Conservation (phyloP, 1,140 invertebrate genomes). For the Lasaia peninsularis region DNA sequence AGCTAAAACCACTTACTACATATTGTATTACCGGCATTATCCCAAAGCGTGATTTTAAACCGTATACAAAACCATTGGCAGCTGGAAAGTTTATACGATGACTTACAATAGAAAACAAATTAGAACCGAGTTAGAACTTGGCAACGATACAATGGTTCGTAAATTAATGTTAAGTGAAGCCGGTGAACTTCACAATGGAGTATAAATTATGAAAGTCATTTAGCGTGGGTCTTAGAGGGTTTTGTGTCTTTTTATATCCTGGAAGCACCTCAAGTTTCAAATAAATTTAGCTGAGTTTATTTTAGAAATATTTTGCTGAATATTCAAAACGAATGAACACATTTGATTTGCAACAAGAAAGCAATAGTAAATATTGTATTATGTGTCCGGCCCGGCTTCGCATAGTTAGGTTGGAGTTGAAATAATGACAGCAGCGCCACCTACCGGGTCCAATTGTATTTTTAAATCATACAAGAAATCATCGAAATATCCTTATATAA, state of each 20-base stretch:
- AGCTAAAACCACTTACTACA: neutral
- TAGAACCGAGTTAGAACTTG: slow-evolving; percentile 40
- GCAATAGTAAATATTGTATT: too few relatives aligned
- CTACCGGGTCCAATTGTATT: too few relatives aligned
- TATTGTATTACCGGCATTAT: neutral
- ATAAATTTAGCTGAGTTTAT: slow-evolving; percentile 1
- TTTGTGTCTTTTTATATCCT: slow-evolving; percentile 19
- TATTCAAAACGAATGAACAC: too few relatives aligned
- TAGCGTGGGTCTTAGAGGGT: slow-evolving; percentile 19
- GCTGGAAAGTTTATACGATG: slow-evolving; percentile 28
- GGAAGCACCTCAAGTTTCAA: slow-evolving; percentile 2
- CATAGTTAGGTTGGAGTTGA: too few relatives aligned
- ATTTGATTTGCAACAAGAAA: too few relatives aligned
- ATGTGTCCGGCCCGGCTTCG: too few relatives aligned
- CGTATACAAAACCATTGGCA: slow-evolving; percentile 8
- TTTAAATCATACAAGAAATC: too few relatives aligned
- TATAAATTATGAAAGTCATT: slow-evolving; percentile 29
- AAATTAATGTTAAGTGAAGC: slow-evolving; percentile 40
- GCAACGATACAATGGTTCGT: slow-evolving; percentile 37
- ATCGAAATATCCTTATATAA: too few relatives aligned
- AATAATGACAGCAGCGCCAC: too few relatives aligned
- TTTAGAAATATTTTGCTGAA: too few relatives aligned
- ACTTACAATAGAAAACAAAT: slow-evolving; percentile 47
- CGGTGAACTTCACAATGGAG: slow-evolving; percentile 31
- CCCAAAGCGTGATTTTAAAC: slow-evolving; percentile 12